These are phyloP conservation scores for Tragelaphus imberbis DNA, from an alignment of 2,113 vertebrate species.

Conservation along the genomic window DNA sequence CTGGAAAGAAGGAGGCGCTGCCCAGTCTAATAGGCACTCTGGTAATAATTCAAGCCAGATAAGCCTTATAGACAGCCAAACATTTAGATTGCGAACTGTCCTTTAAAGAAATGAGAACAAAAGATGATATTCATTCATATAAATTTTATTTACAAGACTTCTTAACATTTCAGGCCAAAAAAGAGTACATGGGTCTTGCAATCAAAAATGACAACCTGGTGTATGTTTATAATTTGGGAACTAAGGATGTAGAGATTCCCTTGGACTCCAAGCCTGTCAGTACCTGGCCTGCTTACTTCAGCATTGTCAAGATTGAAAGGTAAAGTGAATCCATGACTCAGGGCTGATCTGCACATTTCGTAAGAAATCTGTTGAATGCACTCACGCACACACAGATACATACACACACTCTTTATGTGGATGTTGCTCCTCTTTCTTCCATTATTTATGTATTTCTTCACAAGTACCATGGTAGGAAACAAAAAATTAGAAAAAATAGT, in stretches of 20 bases:
- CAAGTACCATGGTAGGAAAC: neutral
- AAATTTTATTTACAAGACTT: slow-evolving; percentile 14
- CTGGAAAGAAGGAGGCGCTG: neutral
- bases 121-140: neutral
- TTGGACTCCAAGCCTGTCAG: slow-evolving; percentile 94
- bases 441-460: neutral
- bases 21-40: neutral
- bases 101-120: slow-evolving; percentile 9
- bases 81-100: neutral
- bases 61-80: neutral
- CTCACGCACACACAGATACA: too few relatives aligned
- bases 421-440: neutral
- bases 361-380: neutral
- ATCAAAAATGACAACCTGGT: slow-evolving; percentile 97
- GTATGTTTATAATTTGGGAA: slow-evolving; percentile 93
- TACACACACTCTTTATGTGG: neutral
- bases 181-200: slow-evolving; percentile 94
- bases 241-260: slow-evolving; percentile 92
- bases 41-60: neutral
- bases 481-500: neutral
- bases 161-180: slow-evolving; percentile 83
- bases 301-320: slow-evolving; percentile 96
- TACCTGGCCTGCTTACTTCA: slow-evolving; percentile 95
- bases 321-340: slow-evolving; percentile 63
- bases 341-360: neutral